Evolutionary conservation across 2,888 invertebrate species (phyloP).

Genomic region (Drosophila kambysellisi): DNA sequence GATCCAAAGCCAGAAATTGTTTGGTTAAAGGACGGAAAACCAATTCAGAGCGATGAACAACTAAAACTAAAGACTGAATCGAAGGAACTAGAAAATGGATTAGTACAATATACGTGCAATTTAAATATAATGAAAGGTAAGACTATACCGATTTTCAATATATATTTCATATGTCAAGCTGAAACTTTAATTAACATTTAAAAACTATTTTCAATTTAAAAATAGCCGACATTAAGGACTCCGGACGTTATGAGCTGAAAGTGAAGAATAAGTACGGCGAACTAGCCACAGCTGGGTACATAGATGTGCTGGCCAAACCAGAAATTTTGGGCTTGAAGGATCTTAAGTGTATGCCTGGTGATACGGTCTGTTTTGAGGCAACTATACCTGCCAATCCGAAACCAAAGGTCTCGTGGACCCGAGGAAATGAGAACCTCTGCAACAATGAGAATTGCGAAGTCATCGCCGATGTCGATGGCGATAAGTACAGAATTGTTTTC

Average conservation of each 20-base stretch:
- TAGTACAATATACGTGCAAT: slow-evolving; percentile 93
- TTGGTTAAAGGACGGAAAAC: slow-evolving; percentile 92
- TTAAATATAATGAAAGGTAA: slow-evolving; percentile 86
- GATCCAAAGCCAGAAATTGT: slow-evolving; percentile 95
- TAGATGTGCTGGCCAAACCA: slow-evolving; percentile 92
- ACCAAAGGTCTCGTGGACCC: slow-evolving; percentile 93
- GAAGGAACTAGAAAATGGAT: slow-evolving; percentile 90
- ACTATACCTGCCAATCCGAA: slow-evolving; percentile 95
- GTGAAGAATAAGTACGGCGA: slow-evolving; percentile 93
- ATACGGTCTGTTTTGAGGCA: slow-evolving; percentile 92
- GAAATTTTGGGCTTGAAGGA: slow-evolving; percentile 92
- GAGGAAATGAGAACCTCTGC: slow-evolving; percentile 84
- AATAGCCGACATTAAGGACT: slow-evolving; percentile 89
- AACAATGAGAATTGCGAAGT: slow-evolving; percentile 85
- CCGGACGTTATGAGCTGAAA: slow-evolving; percentile 92
- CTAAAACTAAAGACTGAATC: slow-evolving; percentile 88
- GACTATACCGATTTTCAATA: background rate
- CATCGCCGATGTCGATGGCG: slow-evolving; percentile 84
- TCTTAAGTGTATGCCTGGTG: slow-evolving; percentile 90
- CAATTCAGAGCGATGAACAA: slow-evolving; percentile 88
- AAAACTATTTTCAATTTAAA: background rate
- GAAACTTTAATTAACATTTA: background rate
- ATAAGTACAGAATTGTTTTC: slow-evolving; percentile 88
- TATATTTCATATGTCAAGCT: background rate
- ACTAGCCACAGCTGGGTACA: slow-evolving; percentile 89